Evolutionary conservation across 2,888 invertebrate species (phyloP), one percentile per base, ranked within the genome.

Genomic region (Ormyrus thymus): DNA sequence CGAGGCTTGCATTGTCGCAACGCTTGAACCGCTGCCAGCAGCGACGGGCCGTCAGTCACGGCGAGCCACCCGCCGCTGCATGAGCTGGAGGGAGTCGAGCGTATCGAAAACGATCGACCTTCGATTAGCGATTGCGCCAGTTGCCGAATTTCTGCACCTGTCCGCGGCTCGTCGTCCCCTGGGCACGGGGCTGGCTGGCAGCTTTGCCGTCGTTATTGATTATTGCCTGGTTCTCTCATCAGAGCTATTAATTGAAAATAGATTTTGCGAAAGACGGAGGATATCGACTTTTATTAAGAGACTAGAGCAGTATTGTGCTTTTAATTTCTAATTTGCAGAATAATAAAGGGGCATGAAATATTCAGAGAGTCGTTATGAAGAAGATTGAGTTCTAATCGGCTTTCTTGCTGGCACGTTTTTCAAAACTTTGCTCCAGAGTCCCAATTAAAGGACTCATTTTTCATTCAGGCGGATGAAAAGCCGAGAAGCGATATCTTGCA

Each of bases 11-110:
- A 82, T 85, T 83, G 84, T 84, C 84, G 84, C 84, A 84, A 85
- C 78, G 84, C 78, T 87, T 87, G 87, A 87, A 85, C 76, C 78
- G 69, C 72, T 87, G 87, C 87, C 9, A 10, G 51, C 7, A 45
- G 45, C 65, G 48, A 43, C 45, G 43, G 56, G 43, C 13, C 78
- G 81, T 71, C 79, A 50, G n/a, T 62, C 65, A 6, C n/a, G 29
- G 43, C 50, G n/a, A 6, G 13, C 13, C 45, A 46, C 11, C n/a
- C 58, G 50, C 50, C 45, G 29, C 29, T n/a, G 50, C 13, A 45
- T 11, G 43, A 45, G 46, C 11, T 48, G 46, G 29, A 3, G 29
- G 29, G 29, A 29, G 29, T 0, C 29, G 29, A 29, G 29, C 29
- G 29, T 50, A 50, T 15, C 10, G 11, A 6, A 11, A 11, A 15